Percentiles rank a stretch among this genome's conserved stretches.
Evolutionary conservation across 2,113 vertebrate species (phyloP).

Genomic region (Mobula hypostoma): DNA sequence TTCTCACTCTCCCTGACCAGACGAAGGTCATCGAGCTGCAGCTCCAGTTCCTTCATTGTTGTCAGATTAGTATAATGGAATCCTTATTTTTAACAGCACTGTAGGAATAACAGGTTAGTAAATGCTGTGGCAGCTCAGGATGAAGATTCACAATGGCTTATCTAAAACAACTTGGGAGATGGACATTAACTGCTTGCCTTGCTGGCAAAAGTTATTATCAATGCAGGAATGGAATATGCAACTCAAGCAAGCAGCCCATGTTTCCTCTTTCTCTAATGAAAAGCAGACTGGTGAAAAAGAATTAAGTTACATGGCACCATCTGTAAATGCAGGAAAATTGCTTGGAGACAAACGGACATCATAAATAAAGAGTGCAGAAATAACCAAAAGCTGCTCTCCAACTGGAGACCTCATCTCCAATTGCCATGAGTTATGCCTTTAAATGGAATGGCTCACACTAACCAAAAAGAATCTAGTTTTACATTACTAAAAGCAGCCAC

Average conservation of each 20-base stretch:
- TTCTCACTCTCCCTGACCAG: too few relatives aligned
- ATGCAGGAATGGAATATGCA: not conserved
- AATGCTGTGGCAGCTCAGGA: too few relatives aligned
- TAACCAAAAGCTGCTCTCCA: not conserved
- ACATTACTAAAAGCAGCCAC: not conserved
- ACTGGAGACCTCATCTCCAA: not conserved
- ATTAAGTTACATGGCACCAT: not conserved
- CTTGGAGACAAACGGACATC: not conserved
- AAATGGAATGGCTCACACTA: not conserved
- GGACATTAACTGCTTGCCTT: too few relatives aligned
- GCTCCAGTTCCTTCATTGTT: too few relatives aligned
- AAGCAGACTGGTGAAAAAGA: not conserved
- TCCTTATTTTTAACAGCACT: too few relatives aligned
- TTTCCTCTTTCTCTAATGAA: not conserved
- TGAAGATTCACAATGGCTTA: too few relatives aligned
- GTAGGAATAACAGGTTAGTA: too few relatives aligned
- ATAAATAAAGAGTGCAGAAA: not conserved
- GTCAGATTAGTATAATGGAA: too few relatives aligned
- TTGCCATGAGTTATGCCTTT: not conserved
- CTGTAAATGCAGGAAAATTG: not conserved
- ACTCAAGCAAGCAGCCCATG: not conserved
- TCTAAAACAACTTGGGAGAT: too few relatives aligned
- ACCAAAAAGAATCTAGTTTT: not conserved
- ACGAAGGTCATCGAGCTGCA: too few relatives aligned
- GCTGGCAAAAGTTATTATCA: too few relatives aligned